A percentile compares a stretch with the other conserved stretches of the same genome.
These are phyloP conservation scores for Pluvianellus socialis DNA, from an alignment of 2,113 vertebrate genomes.

Conservation along the genomic window DNA sequence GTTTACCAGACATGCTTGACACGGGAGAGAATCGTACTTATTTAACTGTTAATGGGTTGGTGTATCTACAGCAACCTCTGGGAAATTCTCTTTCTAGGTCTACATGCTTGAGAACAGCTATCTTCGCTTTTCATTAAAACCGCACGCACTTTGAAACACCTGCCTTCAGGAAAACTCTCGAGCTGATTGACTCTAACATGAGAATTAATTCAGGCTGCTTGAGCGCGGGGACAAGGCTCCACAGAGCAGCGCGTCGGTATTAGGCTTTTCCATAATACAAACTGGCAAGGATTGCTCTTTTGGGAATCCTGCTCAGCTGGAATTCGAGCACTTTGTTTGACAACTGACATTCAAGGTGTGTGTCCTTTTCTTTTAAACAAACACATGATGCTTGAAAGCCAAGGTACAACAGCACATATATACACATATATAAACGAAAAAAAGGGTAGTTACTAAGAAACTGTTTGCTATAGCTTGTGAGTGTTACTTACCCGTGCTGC, in stretches of 20 bases:
- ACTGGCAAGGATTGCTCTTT: conserved; percentile 55
- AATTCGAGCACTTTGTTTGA: conserved; percentile 57
- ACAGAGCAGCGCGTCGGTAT: not conserved
- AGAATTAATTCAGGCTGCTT: conserved; percentile 66
- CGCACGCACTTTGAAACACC: conserved; percentile 34
- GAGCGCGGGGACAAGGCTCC: not conserved
- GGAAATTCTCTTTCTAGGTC: conserved; percentile 47
- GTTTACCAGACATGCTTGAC: conserved; percentile 21
- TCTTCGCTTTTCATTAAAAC: conserved; percentile 59
- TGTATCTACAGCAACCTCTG: conserved; percentile 42
- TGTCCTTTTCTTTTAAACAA: conserved; percentile 35
- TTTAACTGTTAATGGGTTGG: conserved; percentile 50
- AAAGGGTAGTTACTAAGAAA: not conserved
- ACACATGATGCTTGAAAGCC: not conserved
- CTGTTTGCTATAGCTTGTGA: not conserved
- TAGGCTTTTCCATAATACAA: conserved; percentile 42
- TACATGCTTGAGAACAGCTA: conserved; percentile 38
- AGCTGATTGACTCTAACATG: conserved; percentile 52
- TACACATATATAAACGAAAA: not conserved
- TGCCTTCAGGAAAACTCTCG: conserved; percentile 62
- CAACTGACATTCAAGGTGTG: conserved; percentile 40
- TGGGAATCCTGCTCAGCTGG: conserved; percentile 42
- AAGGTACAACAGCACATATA: not conserved
- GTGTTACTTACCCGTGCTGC: not conserved
- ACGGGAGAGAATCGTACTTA: conserved; percentile 25